Base-by-base conservation (phyloP, 2,888 invertebrate species). In the Drosophila melanosoma region DNA sequence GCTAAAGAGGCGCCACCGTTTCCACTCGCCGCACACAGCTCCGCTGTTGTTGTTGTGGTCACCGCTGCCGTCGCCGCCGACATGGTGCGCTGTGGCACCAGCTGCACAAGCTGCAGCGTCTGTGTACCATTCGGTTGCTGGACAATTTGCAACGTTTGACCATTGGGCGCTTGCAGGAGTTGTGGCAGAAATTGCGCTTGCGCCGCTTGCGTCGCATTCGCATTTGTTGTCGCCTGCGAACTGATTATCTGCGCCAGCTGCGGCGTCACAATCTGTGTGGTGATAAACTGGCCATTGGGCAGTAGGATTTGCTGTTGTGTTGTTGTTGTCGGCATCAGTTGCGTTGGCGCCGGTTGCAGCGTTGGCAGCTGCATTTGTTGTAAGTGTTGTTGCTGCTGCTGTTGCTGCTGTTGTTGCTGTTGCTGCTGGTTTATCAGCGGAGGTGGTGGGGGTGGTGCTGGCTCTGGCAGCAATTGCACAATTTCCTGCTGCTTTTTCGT, bases 221-320 rank as follows among this genome's bases (percentile, higher is more conserved):
- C 61, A 20, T 76, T 61, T 26, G 79, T 69, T 1, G 75, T 60
- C 15, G 45, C 45, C 29, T 81, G 81, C 35, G 76, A 79, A 0
- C 89, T 92, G 3, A 93, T 89, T 20, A 93, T 91, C 76, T 93
- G 93, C 12, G 93, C 91, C 58, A 93, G 75, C 70, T 92, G 93
- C 12, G 93, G 92, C 20, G 93, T 90, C 7, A 93, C 90, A 54
- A 93, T 91, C 81, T 93, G 93, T 6, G 93, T 91, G 52, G 93
- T 93, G 52, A 93, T 90, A 6, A 93, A 91, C 71, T 93, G 93
- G 6, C 93, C 92, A 81, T 93, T 93, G 6, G 93, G 92, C 57
- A 93, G 81, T 3, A 93, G 91, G 69, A 93, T 91, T 86, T 93
- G 93, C 69, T 92, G 93, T 23, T 81, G 60, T 32, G 79, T 81